Percentiles rank a stretch among this genome's conserved stretches.
phyloP scores from a whole-genome alignment of 2,888 invertebrate genomes.

The Chrysolina oricalcia region DNA sequence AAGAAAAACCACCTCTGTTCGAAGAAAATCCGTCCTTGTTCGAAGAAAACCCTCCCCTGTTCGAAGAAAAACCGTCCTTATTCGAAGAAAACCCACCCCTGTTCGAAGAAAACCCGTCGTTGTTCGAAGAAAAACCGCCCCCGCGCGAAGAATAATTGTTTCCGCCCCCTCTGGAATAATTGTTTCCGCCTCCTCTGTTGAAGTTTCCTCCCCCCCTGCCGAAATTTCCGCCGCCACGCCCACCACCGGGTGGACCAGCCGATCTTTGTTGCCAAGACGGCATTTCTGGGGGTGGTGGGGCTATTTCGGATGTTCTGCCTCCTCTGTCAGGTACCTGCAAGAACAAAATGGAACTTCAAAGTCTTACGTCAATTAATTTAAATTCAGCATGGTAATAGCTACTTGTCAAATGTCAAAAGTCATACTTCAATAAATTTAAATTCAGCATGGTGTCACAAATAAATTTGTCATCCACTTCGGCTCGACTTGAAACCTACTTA shows the following conservation, averaged over 20 bases:
- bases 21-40: too few species aligned
- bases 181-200: conserved; percentile 64
- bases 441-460: too few species aligned
- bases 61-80: conserved; percentile 40
- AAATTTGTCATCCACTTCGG: too few species aligned
- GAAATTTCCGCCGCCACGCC: conserved; percentile 70
- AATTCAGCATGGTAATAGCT: too few species aligned
- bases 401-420: too few species aligned
- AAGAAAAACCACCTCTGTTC: conserved; percentile 42
- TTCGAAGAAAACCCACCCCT: conserved; percentile 42
- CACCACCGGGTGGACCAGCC: conserved; percentile 72
- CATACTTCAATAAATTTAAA: too few species aligned
- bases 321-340: conserved; percentile 93
- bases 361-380: too few species aligned
- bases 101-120: too few species aligned
- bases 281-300: conserved; percentile 97
- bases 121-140: conserved; percentile 39
- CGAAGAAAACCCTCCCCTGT: conserved; percentile 34
- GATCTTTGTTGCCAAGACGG: conserved; percentile 91
- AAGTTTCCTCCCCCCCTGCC: conserved; percentile 66
- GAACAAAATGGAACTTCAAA: too few species aligned
- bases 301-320: conserved; percentile 91
- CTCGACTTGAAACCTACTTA: too few species aligned
- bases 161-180: too few species aligned
- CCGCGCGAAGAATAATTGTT: conserved; percentile 50